Percentiles rank a stretch among this genome's conserved stretches.
Conservation (phyloP, 2,113 vertebrate genomes). For the Onychostruthus taczanowskii region DNA sequence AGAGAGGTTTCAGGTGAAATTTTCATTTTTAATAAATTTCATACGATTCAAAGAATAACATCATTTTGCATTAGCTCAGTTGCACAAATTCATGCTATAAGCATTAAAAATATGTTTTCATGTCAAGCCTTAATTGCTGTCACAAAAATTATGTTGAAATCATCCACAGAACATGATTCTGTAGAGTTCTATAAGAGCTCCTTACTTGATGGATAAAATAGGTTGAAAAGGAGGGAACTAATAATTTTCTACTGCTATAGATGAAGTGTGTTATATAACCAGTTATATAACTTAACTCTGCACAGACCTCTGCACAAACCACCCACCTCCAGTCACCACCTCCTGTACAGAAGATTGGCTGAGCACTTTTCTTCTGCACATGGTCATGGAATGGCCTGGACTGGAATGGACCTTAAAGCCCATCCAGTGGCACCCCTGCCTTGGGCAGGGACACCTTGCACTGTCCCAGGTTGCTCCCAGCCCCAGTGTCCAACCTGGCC, state of each 20-base stretch:
- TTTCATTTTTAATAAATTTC: not conserved
- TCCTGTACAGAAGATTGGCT: not conserved
- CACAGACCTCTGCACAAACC: not conserved
- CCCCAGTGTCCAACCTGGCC: not conserved
- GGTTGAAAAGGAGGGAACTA: not conserved
- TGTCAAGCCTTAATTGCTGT: not conserved
- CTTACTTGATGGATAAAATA: not conserved
- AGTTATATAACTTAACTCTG: not conserved
- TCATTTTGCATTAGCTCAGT: fast-evolving
- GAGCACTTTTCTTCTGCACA: not conserved
- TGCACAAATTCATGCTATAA: not conserved
- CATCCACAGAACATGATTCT: not conserved
- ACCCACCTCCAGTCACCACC: not conserved
- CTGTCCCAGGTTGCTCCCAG: not conserved
- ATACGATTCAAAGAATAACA: not conserved
- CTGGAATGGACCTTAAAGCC: fast-evolving
- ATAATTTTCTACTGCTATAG: not conserved
- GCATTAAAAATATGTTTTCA: not conserved
- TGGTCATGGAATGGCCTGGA: not conserved
- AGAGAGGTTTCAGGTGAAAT: not conserved
- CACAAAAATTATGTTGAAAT: not conserved
- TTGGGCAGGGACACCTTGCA: not conserved
- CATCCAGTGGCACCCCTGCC: fast-evolving
- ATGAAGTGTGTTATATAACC: not conserved
- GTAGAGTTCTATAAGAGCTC: not conserved